A percentile compares a stretch with the other conserved stretches of the same genome.
phyloP scores from a whole-genome alignment of 2,113 vertebrate genomes.

The Solea senegalensis region DNA sequence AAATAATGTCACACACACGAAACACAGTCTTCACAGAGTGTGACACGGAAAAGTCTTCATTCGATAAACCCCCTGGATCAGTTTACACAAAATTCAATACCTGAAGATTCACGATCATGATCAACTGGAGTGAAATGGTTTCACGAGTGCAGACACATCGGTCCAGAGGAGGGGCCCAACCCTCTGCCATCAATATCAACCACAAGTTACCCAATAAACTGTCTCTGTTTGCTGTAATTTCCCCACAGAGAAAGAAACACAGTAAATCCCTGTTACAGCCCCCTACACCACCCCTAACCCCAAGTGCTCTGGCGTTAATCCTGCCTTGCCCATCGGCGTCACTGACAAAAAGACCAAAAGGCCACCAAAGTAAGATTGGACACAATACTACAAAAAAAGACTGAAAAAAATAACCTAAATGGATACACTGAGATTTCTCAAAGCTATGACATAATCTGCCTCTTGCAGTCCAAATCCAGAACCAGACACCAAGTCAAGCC shows the following conservation, averaged over 20 bases:
- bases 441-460: neutral
- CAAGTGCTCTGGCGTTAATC: slow-evolving; percentile 33
- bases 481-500: slow-evolving; percentile 9
- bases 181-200: slow-evolving; percentile 25
- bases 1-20: no score
- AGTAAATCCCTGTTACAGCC: slow-evolving; percentile 37
- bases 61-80: no score
- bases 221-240: slow-evolving; percentile 11
- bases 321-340: slow-evolving; percentile 14
- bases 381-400: neutral
- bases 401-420: neutral
- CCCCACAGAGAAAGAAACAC: slow-evolving; percentile 25
- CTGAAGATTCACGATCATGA: neutral
- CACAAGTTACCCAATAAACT: slow-evolving; percentile 9
- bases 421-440: neutral
- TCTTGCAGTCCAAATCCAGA: neutral
- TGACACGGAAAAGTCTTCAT: no score
- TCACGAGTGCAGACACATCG: neutral
- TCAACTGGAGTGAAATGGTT: neutral
- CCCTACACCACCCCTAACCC: slow-evolving; percentile 2
- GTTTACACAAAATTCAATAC: no score
- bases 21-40: no score
- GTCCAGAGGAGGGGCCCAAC: neutral
- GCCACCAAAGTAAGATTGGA: neutral
- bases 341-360: slow-evolving; percentile 3